Evolutionary conservation across 2,888 invertebrate genomes (phyloP).

Genomic region (Fissipunctia ypsillon): DNA sequence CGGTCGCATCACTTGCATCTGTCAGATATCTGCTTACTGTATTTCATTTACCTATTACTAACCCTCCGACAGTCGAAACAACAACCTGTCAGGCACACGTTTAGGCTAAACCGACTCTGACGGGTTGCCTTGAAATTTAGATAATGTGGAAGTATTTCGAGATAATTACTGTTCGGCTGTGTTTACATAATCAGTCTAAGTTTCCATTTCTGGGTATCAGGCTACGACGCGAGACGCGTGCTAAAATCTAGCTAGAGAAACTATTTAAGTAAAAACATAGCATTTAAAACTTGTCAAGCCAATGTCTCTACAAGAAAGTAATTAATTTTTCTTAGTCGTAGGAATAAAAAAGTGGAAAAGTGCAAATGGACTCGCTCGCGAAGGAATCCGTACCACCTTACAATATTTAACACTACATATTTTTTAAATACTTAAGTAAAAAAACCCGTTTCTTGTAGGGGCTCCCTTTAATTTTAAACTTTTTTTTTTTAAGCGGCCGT

Average conservation of each 20-base stretch:
- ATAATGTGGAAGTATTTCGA: not conserved
- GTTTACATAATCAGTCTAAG: not conserved
- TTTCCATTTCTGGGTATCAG: not conserved
- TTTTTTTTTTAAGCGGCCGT: too few species aligned
- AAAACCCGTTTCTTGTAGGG: too few species aligned
- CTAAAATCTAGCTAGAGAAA: not conserved
- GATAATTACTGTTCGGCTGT: not conserved
- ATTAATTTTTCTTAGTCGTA: not conserved
- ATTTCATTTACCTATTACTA: not conserved
- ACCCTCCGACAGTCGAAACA: not conserved
- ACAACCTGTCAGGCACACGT: not conserved
- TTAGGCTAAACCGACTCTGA: not conserved
- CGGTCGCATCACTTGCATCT: slow-evolving; percentile 6
- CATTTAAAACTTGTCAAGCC: not conserved
- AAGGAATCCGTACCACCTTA: too few species aligned
- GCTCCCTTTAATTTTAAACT: too few species aligned
- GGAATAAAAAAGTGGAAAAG: not conserved
- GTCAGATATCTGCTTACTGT: not conserved
- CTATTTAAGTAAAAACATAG: not conserved
- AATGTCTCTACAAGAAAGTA: not conserved
- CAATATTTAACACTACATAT: too few species aligned
- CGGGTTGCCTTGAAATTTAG: not conserved
- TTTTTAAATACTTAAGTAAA: too few species aligned
- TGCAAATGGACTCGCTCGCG: too few species aligned
- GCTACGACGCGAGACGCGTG: not conserved